A percentile compares a stretch with the other conserved stretches of the same genome.
Conservation (phyloP, 2,113 vertebrate genomes). For the Psettodes erumei region DNA sequence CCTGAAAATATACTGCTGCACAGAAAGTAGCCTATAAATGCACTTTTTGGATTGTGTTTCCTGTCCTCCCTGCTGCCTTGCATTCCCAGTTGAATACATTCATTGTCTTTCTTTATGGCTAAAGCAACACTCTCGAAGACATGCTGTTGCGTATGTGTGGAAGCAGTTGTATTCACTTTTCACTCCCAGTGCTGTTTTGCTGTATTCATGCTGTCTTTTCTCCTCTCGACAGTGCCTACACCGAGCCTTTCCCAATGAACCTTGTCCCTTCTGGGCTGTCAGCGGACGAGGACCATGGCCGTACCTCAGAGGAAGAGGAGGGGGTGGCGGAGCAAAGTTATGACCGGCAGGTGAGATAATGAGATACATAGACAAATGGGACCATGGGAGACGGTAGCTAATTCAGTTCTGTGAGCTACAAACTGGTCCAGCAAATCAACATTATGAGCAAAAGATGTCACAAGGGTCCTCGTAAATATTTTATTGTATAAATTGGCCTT, state of each 20-base stretch:
- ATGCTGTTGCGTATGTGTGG: background rate
- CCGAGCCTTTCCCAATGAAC: conserved; percentile 92
- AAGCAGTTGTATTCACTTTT: too few relatives aligned
- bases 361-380: background rate
- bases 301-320: conserved; percentile 94
- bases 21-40: background rate
- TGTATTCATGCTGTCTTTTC: conserved; percentile 12
- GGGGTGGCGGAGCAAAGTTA: conserved; percentile 81
- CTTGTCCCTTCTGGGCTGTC: conserved; percentile 76
- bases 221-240: conserved; percentile 88
- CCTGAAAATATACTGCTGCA: conserved; percentile 27
- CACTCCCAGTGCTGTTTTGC: background rate
- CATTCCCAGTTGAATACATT: conserved; percentile 1
- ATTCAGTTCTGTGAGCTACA: background rate
- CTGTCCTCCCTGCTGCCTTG: conserved; percentile 3
- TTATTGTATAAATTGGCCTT: background rate
- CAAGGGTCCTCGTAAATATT: background rate
- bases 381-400: background rate
- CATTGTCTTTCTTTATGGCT: background rate
- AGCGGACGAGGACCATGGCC: conserved; percentile 90
- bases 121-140: background rate
- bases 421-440: background rate
- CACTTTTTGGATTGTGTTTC: background rate
- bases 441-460: background rate
- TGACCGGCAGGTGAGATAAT: conserved; percentile 86